Base-by-base conservation (phyloP, 2,888 invertebrate genomes). In the Ernsta delagoae region DNA sequence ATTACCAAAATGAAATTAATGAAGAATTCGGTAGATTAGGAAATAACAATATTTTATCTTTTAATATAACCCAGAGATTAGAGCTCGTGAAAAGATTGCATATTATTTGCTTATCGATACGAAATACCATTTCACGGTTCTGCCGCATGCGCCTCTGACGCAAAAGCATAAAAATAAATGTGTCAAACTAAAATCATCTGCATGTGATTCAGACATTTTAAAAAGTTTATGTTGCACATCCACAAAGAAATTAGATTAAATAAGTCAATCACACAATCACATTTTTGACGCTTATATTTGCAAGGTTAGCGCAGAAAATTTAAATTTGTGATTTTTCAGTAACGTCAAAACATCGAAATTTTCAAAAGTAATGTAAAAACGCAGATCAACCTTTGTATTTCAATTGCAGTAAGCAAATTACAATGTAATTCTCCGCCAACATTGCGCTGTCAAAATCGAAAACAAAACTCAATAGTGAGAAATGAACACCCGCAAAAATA, bases 401-500 rank as follows among this genome's bases (percentile, higher is more conserved):
- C 34, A 60, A 64, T 54, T 24, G 53, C 59, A 9, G 66, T 60
- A 67, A 61, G 67, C 56, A 56, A 67, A 67, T 67, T 67, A 67
- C 56, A 67, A 67, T 67, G 67, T 67, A 61, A 67, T 67, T 61
- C 60, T 54, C 61, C 36, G 56, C 43, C 56, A 56, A 67, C 67
- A 56, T 60, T 71, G 70, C 74, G 72, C 72, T 73, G 70, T 72
- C 73, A 71, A 74, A 75, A 86, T 83, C 81, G 82, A 78, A 79
- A 85, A 87, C 83, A 83, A 84, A 88, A 85, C 79, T 83, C 84
- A 83, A 86, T 83, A 85, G 85, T 81, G 84, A 82, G 83, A 83
- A 85, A 83, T 79, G 80, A 82, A 83, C 80, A 83, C 80, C 79
- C 79, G 78, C 77, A 79, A 81, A 84, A 85, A 87, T 79, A 84